Evolutionary conservation across 2,797 vertebrate genomes (phyloP).

Genomic region (Todus mexicanus): DNA sequence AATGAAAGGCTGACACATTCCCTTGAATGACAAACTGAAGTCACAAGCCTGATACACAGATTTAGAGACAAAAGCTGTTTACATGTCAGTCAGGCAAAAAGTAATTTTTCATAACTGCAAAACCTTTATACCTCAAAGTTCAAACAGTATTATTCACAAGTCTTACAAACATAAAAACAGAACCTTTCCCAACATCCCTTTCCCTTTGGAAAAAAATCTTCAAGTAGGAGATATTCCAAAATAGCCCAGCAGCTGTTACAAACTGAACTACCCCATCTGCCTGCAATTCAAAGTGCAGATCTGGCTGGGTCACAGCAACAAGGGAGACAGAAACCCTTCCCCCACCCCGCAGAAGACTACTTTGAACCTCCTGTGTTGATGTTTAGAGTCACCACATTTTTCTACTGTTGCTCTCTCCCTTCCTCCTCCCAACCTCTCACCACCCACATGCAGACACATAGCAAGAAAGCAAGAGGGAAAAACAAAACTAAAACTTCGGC

Average conservation of each 20-base stretch:
- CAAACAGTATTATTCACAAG: slow-evolving; percentile 37
- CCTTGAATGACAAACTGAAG: neutral
- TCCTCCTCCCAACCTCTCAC: neutral
- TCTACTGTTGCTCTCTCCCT: neutral
- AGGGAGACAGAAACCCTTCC: neutral
- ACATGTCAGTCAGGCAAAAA: neutral
- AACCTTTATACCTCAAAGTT: slow-evolving; percentile 42
- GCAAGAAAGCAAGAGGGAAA: neutral
- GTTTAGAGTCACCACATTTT: neutral
- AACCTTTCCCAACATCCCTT: neutral
- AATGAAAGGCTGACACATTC: slow-evolving; percentile 49
- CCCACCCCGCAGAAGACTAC: neutral
- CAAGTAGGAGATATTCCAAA: neutral
- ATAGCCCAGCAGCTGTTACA: neutral
- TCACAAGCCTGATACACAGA: neutral
- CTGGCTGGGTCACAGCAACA: neutral
- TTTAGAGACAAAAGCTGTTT: neutral
- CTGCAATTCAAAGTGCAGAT: neutral
- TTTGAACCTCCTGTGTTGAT: neutral
- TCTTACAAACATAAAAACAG: slow-evolving; percentile 6
- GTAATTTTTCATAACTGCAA: slow-evolving; percentile 8
- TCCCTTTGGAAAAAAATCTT: neutral
- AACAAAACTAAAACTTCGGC: neutral
- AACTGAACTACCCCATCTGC: neutral
- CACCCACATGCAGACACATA: accelerated